A percentile compares a stretch with the other conserved stretches of the same genome.
Evolutionary conservation across 1,140 invertebrate species (phyloP).

Genomic region (Venustaconcha ellipsiformis): DNA sequence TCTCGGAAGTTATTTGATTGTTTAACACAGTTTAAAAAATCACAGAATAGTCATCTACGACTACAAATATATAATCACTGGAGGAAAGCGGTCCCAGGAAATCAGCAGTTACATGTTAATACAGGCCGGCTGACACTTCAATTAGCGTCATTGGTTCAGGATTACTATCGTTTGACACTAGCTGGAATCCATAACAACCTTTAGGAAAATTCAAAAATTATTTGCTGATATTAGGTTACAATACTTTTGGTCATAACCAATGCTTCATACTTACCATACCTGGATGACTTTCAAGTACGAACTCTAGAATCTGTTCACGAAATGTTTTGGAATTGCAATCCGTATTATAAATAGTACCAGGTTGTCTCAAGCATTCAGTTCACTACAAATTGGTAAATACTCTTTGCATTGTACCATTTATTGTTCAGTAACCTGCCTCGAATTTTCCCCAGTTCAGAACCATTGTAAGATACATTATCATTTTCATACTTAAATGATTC

Average conservation of each 20-base stretch:
- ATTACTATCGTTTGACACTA: neutral
- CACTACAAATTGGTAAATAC: too few relatives aligned
- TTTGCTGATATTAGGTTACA: slow-evolving; percentile 37
- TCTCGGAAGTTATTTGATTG: neutral
- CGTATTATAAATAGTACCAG: too few relatives aligned
- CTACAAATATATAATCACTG: slow-evolving; percentile 26
- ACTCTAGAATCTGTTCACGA: neutral
- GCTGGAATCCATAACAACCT: slow-evolving; percentile 20
- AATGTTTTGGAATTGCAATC: too few relatives aligned
- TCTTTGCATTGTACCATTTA: too few relatives aligned
- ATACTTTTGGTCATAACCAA: slow-evolving; percentile 34
- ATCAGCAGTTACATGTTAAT: slow-evolving; percentile 34
- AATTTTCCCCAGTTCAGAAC: too few relatives aligned
- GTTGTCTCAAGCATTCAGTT: too few relatives aligned
- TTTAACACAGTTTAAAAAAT: slow-evolving; percentile 10
- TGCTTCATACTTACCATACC: slow-evolving; percentile 37
- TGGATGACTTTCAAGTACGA: slow-evolving; percentile 21
- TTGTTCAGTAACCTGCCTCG: too few relatives aligned
- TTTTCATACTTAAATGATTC: too few relatives aligned
- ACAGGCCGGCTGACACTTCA: slow-evolving; percentile 24
- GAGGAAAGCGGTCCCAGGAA: slow-evolving; percentile 33
- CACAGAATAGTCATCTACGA: slow-evolving; percentile 33
- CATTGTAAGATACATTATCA: too few relatives aligned
- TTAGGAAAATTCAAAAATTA: slow-evolving; percentile 14
- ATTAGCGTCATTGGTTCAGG: slow-evolving; percentile 18